Evolutionary conservation across 2,888 invertebrate genomes (phyloP), one percentile per base, ranked within the genome.

Genomic region (Argynnis bischoffii): DNA sequence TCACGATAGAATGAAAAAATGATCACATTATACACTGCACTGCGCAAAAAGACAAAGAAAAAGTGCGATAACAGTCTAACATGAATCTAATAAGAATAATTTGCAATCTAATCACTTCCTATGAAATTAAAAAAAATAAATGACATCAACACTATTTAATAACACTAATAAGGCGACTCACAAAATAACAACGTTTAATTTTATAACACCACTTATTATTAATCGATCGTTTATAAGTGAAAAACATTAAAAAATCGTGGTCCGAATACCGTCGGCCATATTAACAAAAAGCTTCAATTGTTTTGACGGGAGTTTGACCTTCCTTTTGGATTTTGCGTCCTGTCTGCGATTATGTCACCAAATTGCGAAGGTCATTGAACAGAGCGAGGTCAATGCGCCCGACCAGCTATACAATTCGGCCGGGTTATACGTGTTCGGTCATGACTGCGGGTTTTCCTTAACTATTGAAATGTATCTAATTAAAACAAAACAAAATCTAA

Each of bases 231-330:
- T 53, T 61, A 41, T 41, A 18, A 21, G 15, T 35, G 11, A 41
- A 53, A 53, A 61, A 61, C 51, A 35, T 61, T 51, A 15, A 76
- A 81, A 83, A 82, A 81, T 73, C 76, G 78, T 78, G 76, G 78
- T 82, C 81, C 79, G 81, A 84, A 86, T 83, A 77, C 81, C 74
- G 82, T 81, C 87, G 82, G 93, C 92, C 93, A 93, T 93, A 84
- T 92, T 92, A 54, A 88, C 80, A 82, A 83, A 80, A 83, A 85
- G 82, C 79, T 80, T 87, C 89, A 89, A 90, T 91, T 93, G 93
- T 93, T 93, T 88, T 92, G 92, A 92, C 92, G 89, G 92, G 86
- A 77, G 84, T 82, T 84, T 89, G 90, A 89, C 91, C 90, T 90
- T 87, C 82, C 76, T 76, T 78, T 79, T 76, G 75, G 84, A 88